A percentile compares a stretch with the other conserved stretches of the same genome.
These are phyloP conservation scores for Apeira syringaria DNA, from an alignment of 2,888 invertebrate genomes.

Conservation along the genomic window DNA sequence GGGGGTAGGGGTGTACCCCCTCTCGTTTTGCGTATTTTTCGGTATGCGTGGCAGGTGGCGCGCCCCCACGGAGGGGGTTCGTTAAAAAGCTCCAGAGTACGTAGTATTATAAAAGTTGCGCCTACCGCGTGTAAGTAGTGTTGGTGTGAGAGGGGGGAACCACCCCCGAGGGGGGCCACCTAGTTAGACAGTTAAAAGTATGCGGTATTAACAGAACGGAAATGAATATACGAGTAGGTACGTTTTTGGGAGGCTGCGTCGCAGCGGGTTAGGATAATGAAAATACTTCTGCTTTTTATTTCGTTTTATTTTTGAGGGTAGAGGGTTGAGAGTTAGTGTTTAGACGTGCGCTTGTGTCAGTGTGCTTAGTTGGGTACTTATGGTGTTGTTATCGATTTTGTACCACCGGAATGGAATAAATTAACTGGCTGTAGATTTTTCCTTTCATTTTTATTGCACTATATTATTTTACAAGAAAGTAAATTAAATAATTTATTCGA, in stretches of 20 bases:
- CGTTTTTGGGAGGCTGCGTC: constrained; percentile 76
- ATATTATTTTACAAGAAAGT: no score
- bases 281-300: constrained; percentile 70
- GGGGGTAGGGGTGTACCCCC: constrained; percentile 57
- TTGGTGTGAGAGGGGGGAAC: constrained; percentile 47
- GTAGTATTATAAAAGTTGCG: constrained; percentile 84
- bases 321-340: constrained; percentile 27
- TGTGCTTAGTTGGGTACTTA: constrained; percentile 29
- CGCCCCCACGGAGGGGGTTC: constrained; percentile 70
- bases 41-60: constrained; percentile 82
- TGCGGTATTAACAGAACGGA: constrained; percentile 84
- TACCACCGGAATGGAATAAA: constrained; percentile 14
- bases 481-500: no score
- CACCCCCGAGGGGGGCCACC: constrained; percentile 55
- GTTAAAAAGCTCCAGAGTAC: constrained; percentile 82
- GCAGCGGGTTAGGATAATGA: constrained; percentile 78
- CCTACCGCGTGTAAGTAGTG: constrained; percentile 83
- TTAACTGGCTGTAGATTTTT: constrained; percentile 12
- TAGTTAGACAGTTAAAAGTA: constrained; percentile 84
- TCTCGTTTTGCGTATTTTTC: constrained; percentile 80
- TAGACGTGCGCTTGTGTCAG: constrained; percentile 25
- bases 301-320: constrained; percentile 40
- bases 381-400: constrained; percentile 22
- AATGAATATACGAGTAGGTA: constrained; percentile 82
- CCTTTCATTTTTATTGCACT: constrained; percentile 1